These are phyloP conservation scores for Ictalurus furcatus DNA, from an alignment of 2,113 vertebrate species.

Conservation along the genomic window DNA sequence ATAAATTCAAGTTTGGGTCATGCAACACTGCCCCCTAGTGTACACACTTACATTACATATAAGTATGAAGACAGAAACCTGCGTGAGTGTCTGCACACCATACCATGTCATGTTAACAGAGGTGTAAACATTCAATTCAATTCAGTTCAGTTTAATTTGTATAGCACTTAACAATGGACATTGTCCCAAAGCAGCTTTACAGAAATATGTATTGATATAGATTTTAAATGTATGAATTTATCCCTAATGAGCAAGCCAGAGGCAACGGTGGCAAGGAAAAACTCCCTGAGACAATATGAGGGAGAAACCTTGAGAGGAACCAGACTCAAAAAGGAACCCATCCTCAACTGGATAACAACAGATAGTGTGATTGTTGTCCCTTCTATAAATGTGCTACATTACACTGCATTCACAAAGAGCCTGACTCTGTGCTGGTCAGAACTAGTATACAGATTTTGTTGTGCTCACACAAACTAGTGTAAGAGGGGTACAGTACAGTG, in stretches of 20 bases:
- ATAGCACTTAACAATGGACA: too few species aligned
- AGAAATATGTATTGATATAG: too few species aligned
- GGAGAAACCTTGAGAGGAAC: too few species aligned
- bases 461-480: not conserved
- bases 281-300: too few species aligned
- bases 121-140: not conserved
- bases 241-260: too few species aligned
- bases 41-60: not conserved
- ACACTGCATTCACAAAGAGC: not conserved
- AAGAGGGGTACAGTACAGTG: not conserved
- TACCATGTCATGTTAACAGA: not conserved
- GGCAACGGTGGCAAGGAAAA: too few species aligned
- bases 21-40: slow-evolving; percentile 3
- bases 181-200: too few species aligned
- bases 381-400: not conserved
- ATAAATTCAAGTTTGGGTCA: not conserved
- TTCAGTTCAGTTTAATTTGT: too few species aligned
- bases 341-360: too few species aligned
- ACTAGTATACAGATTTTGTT: not conserved
- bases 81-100: not conserved
- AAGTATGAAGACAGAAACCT: not conserved
- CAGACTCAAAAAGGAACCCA: too few species aligned
- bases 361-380: too few species aligned
- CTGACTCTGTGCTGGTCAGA: not conserved
- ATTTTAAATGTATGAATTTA: too few species aligned